Evolutionary conservation across 2,888 invertebrate species (phyloP).

Genomic region (Clepsis dumicolana): DNA sequence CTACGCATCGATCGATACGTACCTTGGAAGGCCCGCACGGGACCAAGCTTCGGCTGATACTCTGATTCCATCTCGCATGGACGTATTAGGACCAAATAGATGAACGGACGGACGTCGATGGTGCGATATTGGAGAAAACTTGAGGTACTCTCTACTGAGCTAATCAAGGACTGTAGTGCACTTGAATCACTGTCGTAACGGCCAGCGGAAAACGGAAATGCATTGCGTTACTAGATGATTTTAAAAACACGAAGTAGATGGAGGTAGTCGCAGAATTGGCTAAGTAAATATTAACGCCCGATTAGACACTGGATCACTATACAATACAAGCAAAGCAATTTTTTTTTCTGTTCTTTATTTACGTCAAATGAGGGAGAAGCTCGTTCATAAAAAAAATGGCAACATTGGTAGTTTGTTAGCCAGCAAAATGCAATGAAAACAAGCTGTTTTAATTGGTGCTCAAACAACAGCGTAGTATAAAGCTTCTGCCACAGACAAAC

Average conservation of each 20-base stretch:
- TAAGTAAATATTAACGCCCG: slow-evolving; percentile 41
- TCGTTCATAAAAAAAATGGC: slow-evolving; percentile 12
- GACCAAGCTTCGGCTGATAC: slow-evolving; percentile 75
- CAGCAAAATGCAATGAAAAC: neutral
- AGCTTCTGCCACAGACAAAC: neutral
- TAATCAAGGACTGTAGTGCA: slow-evolving; percentile 26
- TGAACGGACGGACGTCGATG: too few relatives aligned
- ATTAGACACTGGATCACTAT: slow-evolving; percentile 26
- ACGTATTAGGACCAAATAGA: too few relatives aligned
- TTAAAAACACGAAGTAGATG: slow-evolving; percentile 4
- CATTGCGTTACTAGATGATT: slow-evolving; percentile 28
- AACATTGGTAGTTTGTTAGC: neutral
- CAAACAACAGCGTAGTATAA: neutral
- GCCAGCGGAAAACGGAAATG: slow-evolving; percentile 18
- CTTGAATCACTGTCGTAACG: slow-evolving; percentile 15
- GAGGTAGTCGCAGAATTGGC: slow-evolving; percentile 10
- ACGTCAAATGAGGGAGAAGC: slow-evolving; percentile 32
- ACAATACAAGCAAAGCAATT: slow-evolving; percentile 20
- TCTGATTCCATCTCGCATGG: slow-evolving; percentile 67
- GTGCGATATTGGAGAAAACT: too few relatives aligned
- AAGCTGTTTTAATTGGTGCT: neutral
- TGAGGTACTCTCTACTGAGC: neutral
- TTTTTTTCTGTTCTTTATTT: slow-evolving; percentile 30
- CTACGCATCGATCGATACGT: slow-evolving; percentile 42
- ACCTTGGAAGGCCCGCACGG: slow-evolving; percentile 81